Conservation (phyloP, 2,797 vertebrate genomes). For the Rhyacichthys aspro region DNA sequence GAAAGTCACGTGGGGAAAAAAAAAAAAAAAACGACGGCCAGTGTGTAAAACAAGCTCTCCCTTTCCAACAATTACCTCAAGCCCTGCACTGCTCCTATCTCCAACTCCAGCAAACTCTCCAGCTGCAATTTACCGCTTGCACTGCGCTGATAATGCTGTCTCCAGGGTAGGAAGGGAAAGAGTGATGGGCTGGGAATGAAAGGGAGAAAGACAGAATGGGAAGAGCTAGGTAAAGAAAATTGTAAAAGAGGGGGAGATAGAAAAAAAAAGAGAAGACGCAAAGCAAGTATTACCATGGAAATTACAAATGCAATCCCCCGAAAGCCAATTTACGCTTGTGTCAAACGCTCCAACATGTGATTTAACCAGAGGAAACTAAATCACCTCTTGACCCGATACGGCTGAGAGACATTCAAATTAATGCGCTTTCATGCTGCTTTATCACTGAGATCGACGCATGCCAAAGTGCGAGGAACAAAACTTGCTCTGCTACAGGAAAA, state of each 20-base stretch:
- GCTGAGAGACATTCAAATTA: slow-evolving; percentile 28
- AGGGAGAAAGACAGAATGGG: slow-evolving; percentile 37
- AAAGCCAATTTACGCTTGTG: slow-evolving; percentile 44
- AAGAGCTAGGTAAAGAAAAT: slow-evolving; percentile 10
- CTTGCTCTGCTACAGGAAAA: neutral
- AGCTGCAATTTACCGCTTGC: slow-evolving; percentile 76
- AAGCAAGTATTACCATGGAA: slow-evolving; percentile 43
- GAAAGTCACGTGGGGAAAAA: slow-evolving; percentile 26
- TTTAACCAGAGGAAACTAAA: slow-evolving; percentile 38
- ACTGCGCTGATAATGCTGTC: slow-evolving; percentile 72
- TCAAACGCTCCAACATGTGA: slow-evolving; percentile 39
- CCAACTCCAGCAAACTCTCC: slow-evolving; percentile 72
- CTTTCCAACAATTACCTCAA: slow-evolving; percentile 41
- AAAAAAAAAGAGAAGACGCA: slow-evolving; percentile 19
- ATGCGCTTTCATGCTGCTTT: slow-evolving; percentile 36
- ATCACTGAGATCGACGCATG: slow-evolving; percentile 21
- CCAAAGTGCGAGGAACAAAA: neutral
- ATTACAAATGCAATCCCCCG: slow-evolving; percentile 57
- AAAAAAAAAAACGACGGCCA: slow-evolving; percentile 21
- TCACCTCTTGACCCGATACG: slow-evolving; percentile 27
- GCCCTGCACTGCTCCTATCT: slow-evolving; percentile 60
- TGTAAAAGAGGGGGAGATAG: slow-evolving; percentile 9
- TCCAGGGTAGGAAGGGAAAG: slow-evolving; percentile 43
- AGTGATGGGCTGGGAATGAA: slow-evolving; percentile 59
- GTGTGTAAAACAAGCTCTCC: slow-evolving; percentile 66